Base-by-base conservation (phyloP, 2,888 invertebrate species). In the Nasonia oneida region DNA sequence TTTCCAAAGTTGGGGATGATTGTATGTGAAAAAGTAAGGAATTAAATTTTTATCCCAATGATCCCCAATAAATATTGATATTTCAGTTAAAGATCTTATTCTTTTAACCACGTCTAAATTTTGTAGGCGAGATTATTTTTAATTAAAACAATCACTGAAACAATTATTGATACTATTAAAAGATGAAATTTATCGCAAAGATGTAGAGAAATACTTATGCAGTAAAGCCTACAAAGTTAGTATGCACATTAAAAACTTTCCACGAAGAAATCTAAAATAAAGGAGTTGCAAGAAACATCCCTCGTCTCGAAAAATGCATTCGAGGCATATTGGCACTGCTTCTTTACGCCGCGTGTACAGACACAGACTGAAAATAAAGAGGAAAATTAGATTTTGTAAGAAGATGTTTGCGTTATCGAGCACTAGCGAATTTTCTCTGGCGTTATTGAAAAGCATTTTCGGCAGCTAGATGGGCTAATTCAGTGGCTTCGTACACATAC, bases 401-500 rank as follows among this genome's bases (percentile, higher is more conserved):
- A 23, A 39, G 6, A 29, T 37, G 2, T 57, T 70, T 42, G 29
- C 29, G 39, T 81, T 18, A 77, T 67, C 53, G n/a, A 78, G 57
- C 77, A 47, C 79, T 83, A 86, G 80, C 76, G 64, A 86, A 86
- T 86, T 57, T 61, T 76, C 67, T 53, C 29, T 70, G 57, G 61
- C 8, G 75, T 42, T 29, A 64, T 61, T 39, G 15, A 18, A 67
- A 83, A 86, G 74, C 81, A 23, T 83, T 61, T 83, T 78, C 61
- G 75, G 47, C n/a, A 47, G 39, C 61, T 80, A 64, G 39, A 61
- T 47, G 78, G 18, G 79, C 70, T 75, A 73, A 73, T 33, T 84
- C 78, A 88, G 76, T 86, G 77, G 79, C 79, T 87, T 37, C 80
- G 74, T 74, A 83, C 83, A 89, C 88, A 78, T 92, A 97, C 97